These are phyloP conservation scores for Tipula confusa DNA, from an alignment of 2,888 invertebrate genomes.

Conservation along the genomic window DNA sequence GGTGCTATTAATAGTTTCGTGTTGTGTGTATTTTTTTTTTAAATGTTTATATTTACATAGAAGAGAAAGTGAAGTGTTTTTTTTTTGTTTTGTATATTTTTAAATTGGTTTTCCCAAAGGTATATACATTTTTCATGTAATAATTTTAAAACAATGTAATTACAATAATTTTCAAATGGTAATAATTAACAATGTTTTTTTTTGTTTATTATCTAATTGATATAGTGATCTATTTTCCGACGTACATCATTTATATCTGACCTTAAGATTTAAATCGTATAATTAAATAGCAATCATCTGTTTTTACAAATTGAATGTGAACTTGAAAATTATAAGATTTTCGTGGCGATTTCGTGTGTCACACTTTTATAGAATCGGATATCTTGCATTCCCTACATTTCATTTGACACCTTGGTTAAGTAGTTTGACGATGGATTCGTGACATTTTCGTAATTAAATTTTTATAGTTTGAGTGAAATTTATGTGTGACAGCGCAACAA, in stretches of 20 bases:
- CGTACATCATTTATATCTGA: not conserved
- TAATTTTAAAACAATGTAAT: not conserved
- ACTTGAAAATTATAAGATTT: not conserved
- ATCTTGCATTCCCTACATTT: not conserved
- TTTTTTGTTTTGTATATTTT: not conserved
- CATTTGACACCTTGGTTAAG: not conserved
- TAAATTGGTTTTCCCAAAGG: not conserved
- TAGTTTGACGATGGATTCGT: not conserved
- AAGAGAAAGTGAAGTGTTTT: not conserved
- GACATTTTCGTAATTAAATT: not conserved
- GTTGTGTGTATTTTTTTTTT: not conserved
- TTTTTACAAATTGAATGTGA: not conserved
- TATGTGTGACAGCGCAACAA: not conserved
- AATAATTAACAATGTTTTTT: not conserved
- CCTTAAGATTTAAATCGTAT: not conserved
- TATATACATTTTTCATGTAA: not conserved
- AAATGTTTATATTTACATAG: not conserved
- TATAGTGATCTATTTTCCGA: not conserved
- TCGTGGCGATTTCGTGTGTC: not conserved
- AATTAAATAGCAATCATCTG: not conserved
- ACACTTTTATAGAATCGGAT: not conserved
- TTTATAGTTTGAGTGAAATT: not conserved
- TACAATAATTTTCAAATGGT: not conserved
- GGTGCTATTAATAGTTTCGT: constrained; percentile 3
- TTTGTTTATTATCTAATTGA: not conserved